These are phyloP conservation scores for Medauroidea extradentata DNA, from an alignment of 1,140 invertebrate genomes.

Conservation along the genomic window DNA sequence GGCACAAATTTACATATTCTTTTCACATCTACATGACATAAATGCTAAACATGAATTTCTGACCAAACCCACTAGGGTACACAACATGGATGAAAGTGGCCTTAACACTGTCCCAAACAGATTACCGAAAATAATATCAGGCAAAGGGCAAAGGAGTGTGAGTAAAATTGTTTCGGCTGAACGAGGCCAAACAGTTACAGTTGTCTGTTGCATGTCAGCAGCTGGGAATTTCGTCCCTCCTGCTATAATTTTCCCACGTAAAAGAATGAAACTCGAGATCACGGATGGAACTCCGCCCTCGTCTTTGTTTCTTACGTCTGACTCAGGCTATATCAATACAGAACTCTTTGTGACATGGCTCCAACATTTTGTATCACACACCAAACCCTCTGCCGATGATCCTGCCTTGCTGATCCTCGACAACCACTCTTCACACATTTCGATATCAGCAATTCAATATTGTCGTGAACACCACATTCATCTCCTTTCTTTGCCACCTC, in stretches of 20 bases:
- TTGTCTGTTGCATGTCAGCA: conserved; percentile 36
- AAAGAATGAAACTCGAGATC: conserved; percentile 30
- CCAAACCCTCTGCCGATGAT: conserved; percentile 15
- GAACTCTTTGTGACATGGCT: conserved; percentile 23
- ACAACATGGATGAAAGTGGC: conserved; percentile 43
- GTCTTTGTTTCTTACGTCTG: conserved; percentile 17
- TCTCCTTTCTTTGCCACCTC: conserved; percentile 22
- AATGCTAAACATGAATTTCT: conserved; percentile 29
- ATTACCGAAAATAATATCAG: conserved; percentile 38
- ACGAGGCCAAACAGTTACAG: conserved; percentile 35
- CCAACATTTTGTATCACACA: conserved; percentile 26
- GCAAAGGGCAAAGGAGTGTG: conserved; percentile 37
- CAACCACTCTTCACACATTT: too few species aligned
- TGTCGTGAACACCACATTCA: conserved; percentile 17
- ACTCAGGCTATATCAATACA: conserved; percentile 24
- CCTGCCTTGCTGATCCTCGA: conserved; percentile 30
- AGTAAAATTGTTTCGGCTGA: conserved; percentile 39
- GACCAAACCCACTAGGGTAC: conserved; percentile 29
- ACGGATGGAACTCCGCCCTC: conserved; percentile 29
- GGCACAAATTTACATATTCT: too few species aligned
- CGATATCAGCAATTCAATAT: too few species aligned
- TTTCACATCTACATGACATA: conserved; percentile 5
- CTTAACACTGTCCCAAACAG: conserved; percentile 42
- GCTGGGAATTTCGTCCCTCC: conserved; percentile 34
- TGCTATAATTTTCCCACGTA: conserved; percentile 35